Evolutionary conservation across 1,140 invertebrate species (phyloP), one percentile per base, ranked within the genome.

Genomic region (Laupala kohalensis): DNA sequence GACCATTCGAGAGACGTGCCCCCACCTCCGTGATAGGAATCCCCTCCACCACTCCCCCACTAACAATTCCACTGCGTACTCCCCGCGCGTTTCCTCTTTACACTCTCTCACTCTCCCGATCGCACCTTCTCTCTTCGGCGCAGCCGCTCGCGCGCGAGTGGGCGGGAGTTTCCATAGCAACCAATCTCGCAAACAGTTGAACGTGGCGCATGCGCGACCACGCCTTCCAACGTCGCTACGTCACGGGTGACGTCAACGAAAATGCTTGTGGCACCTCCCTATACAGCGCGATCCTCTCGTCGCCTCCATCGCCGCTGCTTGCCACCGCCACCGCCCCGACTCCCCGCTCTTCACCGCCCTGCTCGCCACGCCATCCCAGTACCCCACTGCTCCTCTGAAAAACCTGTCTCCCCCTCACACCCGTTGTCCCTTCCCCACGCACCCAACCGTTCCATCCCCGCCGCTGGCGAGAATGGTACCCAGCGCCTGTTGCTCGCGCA

Each of bases 101-200:
- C 24, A 15, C 13, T 4, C n/a, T n/a, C 26, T 26, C 67, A n/a
- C 67, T 28, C 26, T 15, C 26, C 27, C 65, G 65, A 23, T 26
- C 15, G 26, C 65, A 26, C 27, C 23, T 25, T 66, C 23, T 66
- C 64, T 66, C 3, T 12, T 15, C n/a, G 25, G n/a, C 67, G 67
- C 26, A 19, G 67, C 65, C 25, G 65, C 65, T 25, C 12, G 23
- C 25, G 25, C 25, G 27, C 25, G 25, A 68, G 28, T 68, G 67
- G 67, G 67, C 25, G 67, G 64, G 30, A 19, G 67, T 68, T 68
- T 28, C 67, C 67, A 68, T 68, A 29, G 67, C 67, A 29, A 68
- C 67, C 26, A 29, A n/a, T 68, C 13, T 29, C 28, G 19, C 27
- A 67, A 67, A 67, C 27, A 67, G 65, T 37, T 37, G 65, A 27